A percentile compares a stretch with the other conserved stretches of the same genome.
Evolutionary conservation across 2,888 invertebrate genomes (phyloP).

Genomic region (Xylophagus ater): DNA sequence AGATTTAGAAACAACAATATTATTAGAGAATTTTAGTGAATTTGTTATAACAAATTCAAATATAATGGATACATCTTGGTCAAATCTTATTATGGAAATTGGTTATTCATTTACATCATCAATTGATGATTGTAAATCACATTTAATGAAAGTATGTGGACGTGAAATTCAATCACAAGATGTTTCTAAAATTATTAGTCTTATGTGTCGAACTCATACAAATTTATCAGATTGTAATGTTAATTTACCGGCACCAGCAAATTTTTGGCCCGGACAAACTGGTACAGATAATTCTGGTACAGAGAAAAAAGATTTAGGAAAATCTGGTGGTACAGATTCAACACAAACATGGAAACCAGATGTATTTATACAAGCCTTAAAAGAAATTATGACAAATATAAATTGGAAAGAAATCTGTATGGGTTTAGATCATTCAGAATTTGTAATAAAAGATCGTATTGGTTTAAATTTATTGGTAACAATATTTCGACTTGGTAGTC

Average conservation of each 20-base stretch:
- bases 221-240: slow-evolving; percentile 54
- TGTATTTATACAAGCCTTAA: slow-evolving; percentile 82
- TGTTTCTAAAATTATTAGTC: slow-evolving; percentile 73
- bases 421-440: slow-evolving; percentile 85
- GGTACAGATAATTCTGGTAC: slow-evolving; percentile 7
- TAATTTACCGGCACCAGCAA: slow-evolving; percentile 54
- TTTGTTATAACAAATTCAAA: slow-evolving; percentile 19
- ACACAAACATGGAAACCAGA: slow-evolving; percentile 79
- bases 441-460: slow-evolving; percentile 75
- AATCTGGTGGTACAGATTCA: slow-evolving; percentile 38
- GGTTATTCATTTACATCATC: slow-evolving; percentile 77
- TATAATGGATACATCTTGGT: slow-evolving; percentile 65
- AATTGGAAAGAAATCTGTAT: slow-evolving; percentile 89
- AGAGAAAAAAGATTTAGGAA: slow-evolving; percentile 44
- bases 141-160: slow-evolving; percentile 68
- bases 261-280: slow-evolving; percentile 47
- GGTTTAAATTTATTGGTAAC: slow-evolving; percentile 74
- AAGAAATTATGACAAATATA: slow-evolving; percentile 74
- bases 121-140: slow-evolving; percentile 78
- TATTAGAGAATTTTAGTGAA: slow-evolving; percentile 12
- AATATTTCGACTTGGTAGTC: slow-evolving; percentile 69
- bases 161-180: slow-evolving; percentile 72
- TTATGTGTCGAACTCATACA: slow-evolving; percentile 75
- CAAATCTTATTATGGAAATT: slow-evolving; percentile 84
- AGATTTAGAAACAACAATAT: slow-evolving; percentile 37